A percentile compares a stretch with the other conserved stretches of the same genome.
Conservation (phyloP, 2,113 vertebrate genomes). For the Psephotus haematonotus region DNA sequence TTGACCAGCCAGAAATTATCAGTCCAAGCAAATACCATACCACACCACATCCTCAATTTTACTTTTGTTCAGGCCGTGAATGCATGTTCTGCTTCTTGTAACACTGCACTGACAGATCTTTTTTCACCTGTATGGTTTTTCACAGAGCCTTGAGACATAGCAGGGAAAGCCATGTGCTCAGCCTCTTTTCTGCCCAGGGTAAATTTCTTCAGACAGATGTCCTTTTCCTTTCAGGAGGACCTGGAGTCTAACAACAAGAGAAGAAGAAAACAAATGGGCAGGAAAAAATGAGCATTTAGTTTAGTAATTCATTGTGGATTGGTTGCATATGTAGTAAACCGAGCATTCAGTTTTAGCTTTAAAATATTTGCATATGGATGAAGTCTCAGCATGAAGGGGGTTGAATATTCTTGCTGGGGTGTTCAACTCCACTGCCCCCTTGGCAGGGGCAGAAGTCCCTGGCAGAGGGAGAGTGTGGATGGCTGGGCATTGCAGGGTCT, state of each 20-base stretch:
- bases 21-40: not conserved
- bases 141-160: not conserved
- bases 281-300: constrained; percentile 13
- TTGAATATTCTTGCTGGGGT: not conserved
- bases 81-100: constrained; percentile 50
- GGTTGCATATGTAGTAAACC: constrained; percentile 4
- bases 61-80: not conserved
- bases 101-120: constrained; percentile 16
- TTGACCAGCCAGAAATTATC: constrained; percentile 11
- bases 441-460: not conserved
- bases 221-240: constrained; percentile 23
- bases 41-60: constrained; percentile 8
- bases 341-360: not conserved
- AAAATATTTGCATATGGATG: constrained; percentile 21
- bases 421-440: not conserved
- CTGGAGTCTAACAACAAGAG: not conserved
- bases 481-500: not conserved
- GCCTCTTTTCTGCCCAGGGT: constrained; percentile 2
- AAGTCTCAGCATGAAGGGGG: not conserved
- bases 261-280: constrained; percentile 35
- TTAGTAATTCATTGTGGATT: not conserved
- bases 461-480: not conserved
- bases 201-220: constrained; percentile 50
- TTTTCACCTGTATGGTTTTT: constrained; percentile 58
- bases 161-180: constrained; percentile 52